phyloP scores from a whole-genome alignment of 1,140 invertebrate genomes.

The Bombus confusus region DNA sequence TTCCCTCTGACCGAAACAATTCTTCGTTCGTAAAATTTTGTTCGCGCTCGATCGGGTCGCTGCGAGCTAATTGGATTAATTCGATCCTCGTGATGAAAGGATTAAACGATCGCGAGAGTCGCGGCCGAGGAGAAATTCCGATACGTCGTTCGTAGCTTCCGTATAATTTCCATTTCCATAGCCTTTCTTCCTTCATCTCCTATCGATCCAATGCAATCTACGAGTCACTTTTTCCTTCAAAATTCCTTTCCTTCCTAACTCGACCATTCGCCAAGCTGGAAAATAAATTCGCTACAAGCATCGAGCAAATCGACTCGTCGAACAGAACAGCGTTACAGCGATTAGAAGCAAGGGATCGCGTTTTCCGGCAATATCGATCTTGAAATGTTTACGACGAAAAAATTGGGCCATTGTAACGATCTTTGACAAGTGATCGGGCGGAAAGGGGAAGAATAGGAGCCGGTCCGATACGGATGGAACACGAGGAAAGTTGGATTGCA shows the following conservation, averaged over 20 bases:
- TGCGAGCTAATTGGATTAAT: background rate
- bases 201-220: background rate
- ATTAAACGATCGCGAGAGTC: background rate
- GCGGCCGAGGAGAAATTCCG: background rate
- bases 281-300: too few species aligned
- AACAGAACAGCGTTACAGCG: background rate
- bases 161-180: background rate
- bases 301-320: background rate
- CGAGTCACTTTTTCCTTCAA: background rate
- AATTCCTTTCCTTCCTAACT: too few species aligned
- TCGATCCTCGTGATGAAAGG: background rate
- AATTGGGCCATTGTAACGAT: constrained; percentile 11
- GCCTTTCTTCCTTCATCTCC: too few species aligned
- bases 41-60: background rate
- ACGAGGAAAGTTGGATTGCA: constrained; percentile 10
- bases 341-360: too few species aligned
- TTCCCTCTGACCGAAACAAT: accelerated
- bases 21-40: background rate
- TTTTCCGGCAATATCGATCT: background rate
- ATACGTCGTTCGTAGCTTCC: background rate
- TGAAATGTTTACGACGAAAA: background rate
- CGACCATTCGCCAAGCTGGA: too few species aligned
- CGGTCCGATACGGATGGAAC: background rate
- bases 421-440: constrained; percentile 27
- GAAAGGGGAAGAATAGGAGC: background rate